Evolutionary conservation across 2,113 vertebrate genomes (phyloP), one percentile per base, ranked within the genome.

Genomic region (Podilymbus podiceps): DNA sequence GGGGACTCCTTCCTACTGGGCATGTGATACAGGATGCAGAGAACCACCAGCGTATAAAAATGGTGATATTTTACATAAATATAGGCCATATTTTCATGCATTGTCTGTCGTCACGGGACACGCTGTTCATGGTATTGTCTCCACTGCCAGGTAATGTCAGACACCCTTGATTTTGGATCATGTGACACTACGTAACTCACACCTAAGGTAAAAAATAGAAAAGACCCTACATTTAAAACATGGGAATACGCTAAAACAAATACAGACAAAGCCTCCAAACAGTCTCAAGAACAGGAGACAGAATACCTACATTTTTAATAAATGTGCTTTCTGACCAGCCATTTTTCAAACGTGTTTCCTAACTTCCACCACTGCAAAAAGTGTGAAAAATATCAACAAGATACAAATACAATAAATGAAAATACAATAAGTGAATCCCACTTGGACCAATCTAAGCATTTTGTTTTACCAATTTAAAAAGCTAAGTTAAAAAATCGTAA

Each of bases 1-100:
- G 64, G 27, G 8, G 16, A 3, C 11, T 90, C 35, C 22, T 63
- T 85, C 44, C 44, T n/a, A 49, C 11, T 10, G 56, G 40, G 19
- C 0, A 1, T 33, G 38, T 30, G 40, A 78, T 40, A 20, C 1
- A 80, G 52, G 46, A 71, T 0, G 0, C 15, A 2, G 46, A 85
- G 46, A 89, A 60, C 8, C 28, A 50, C 28, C 55, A 81, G 33
- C 47, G 44, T 13, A 59, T 23, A 63, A 77, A 81, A 86, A 59
- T 24, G 4, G 40, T n/a, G 59, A 4, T 14, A 27, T 68, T 88
- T 84, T 68, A 53, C 72, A 59, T 40, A 77, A 80, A 67, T 19
- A 47, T 2, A 40, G 72, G 31, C 9, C 2, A 2, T 5, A 49
- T 77, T 87, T 67, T 84, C 55, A 72, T 21, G 68, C 47, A 31